These are phyloP conservation scores for Cygnus atratus DNA, from an alignment of 2,113 vertebrate genomes.

Conservation along the genomic window DNA sequence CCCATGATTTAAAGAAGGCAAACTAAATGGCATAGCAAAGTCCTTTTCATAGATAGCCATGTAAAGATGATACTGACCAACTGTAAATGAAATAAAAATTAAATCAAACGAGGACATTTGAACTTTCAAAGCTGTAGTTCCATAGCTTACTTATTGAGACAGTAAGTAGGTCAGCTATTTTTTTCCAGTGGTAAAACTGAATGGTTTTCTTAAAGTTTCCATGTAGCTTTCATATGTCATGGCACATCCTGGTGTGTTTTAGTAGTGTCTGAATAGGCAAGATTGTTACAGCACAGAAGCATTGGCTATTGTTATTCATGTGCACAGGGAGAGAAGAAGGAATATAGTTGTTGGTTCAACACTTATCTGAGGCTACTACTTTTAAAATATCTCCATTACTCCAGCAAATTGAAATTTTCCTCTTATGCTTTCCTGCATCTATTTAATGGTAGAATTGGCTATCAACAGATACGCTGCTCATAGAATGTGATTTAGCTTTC, in stretches of 20 bases:
- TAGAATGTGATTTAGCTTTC: constrained; percentile 40
- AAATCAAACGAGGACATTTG: not conserved
- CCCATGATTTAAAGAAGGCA: not conserved
- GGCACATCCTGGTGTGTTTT: not conserved
- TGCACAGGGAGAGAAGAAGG: not conserved
- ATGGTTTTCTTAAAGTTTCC: not conserved
- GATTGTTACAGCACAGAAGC: not conserved
- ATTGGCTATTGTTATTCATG: not conserved
- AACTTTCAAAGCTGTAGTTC: not conserved
- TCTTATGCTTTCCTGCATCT: not conserved
- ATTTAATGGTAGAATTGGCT: not conserved
- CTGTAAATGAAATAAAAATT: not conserved
- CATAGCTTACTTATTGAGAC: not conserved
- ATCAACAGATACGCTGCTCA: not conserved
- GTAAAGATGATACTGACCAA: not conserved
- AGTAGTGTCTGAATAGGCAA: not conserved
- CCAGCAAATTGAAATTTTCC: not conserved
- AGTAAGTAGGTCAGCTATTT: not conserved
- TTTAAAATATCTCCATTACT: not conserved
- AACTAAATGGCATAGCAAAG: not conserved
- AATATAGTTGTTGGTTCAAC: not conserved
- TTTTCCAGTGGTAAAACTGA: not conserved
- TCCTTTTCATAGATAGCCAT: not conserved
- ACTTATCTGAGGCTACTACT: not conserved
- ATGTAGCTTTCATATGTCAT: not conserved